Evolutionary conservation across 2,888 invertebrate species (phyloP).

Genomic region (Himalopsyche kuldschensis): DNA sequence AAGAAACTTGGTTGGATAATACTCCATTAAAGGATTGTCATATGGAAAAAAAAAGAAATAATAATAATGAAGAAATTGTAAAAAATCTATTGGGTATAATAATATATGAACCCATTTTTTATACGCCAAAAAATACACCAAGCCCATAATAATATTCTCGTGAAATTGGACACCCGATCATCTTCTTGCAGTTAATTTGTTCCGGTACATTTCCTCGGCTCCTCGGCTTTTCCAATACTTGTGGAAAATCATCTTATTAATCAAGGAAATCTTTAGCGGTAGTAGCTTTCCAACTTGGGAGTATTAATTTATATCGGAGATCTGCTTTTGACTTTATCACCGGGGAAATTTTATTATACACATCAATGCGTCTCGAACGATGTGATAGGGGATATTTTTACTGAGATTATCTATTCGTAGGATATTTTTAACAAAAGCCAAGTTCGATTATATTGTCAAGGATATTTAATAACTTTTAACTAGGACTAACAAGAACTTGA

Average conservation of each 20-base stretch:
- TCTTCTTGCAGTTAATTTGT: conserved; percentile 28
- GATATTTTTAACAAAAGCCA: not conserved
- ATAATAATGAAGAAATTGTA: too few relatives aligned
- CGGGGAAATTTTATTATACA: not conserved
- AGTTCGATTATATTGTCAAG: too few relatives aligned
- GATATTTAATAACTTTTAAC: too few relatives aligned
- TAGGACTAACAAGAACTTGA: not conserved
- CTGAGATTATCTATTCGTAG: not conserved
- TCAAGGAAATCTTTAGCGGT: not conserved
- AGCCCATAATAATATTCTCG: not conserved
- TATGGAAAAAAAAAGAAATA: too few relatives aligned
- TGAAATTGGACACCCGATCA: not conserved
- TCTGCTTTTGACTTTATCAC: not conserved
- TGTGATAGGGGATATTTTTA: not conserved
- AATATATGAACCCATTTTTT: not conserved
- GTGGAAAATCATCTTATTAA: conserved; percentile 18
- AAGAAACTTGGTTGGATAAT: too few relatives aligned
- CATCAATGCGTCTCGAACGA: not conserved
- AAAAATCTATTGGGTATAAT: too few relatives aligned
- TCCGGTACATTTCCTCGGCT: conserved; percentile 26
- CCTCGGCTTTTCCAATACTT: conserved; percentile 18
- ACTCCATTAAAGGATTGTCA: too few relatives aligned
- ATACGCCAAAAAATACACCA: not conserved
- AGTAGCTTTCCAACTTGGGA: not conserved
- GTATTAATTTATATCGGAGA: not conserved